phyloP scores from a whole-genome alignment of 2,888 invertebrate species.

The Ommatoiulus sabulosus region DNA sequence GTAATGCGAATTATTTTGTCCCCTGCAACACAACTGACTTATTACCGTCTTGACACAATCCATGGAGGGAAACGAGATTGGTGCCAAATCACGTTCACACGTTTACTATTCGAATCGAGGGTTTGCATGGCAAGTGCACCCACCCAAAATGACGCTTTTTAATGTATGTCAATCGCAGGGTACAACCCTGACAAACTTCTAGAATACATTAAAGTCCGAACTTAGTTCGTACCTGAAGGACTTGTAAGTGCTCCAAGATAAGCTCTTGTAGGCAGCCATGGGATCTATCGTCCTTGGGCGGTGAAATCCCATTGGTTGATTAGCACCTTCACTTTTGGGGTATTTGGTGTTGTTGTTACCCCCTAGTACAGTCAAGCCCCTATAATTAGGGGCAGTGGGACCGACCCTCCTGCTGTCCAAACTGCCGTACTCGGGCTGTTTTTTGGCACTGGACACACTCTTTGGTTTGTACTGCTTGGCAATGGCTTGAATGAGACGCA shows the following conservation, averaged over 20 bases:
- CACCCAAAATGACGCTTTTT: background rate
- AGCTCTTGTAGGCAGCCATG: slow-evolving; percentile 39
- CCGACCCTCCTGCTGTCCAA: slow-evolving; percentile 46
- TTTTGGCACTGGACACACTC: slow-evolving; percentile 51
- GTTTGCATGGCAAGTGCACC: background rate
- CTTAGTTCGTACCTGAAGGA: slow-evolving; percentile 12
- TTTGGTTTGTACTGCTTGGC: slow-evolving; percentile 69
- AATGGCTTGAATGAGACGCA: slow-evolving; percentile 69
- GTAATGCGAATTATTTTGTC: background rate
- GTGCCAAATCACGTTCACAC: background rate
- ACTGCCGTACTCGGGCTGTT: slow-evolving; percentile 50
- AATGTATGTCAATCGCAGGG: slow-evolving; percentile 1
- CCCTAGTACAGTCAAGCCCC: slow-evolving; percentile 13
- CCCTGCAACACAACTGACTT: slow-evolving; percentile 42
- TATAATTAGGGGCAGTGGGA: background rate
- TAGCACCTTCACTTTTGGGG: background rate
- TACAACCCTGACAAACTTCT: slow-evolving; percentile 30
- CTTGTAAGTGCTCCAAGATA: slow-evolving; percentile 51
- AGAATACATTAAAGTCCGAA: slow-evolving; percentile 15
- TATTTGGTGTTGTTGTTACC: background rate
- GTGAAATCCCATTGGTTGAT: slow-evolving; percentile 39
- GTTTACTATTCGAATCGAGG: background rate
- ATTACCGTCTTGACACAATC: slow-evolving; percentile 15
- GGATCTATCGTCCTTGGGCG: slow-evolving; percentile 7
- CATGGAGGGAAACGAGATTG: background rate